Base-by-base conservation (phyloP, 2,113 vertebrate species). In the Psophia crepitans region DNA sequence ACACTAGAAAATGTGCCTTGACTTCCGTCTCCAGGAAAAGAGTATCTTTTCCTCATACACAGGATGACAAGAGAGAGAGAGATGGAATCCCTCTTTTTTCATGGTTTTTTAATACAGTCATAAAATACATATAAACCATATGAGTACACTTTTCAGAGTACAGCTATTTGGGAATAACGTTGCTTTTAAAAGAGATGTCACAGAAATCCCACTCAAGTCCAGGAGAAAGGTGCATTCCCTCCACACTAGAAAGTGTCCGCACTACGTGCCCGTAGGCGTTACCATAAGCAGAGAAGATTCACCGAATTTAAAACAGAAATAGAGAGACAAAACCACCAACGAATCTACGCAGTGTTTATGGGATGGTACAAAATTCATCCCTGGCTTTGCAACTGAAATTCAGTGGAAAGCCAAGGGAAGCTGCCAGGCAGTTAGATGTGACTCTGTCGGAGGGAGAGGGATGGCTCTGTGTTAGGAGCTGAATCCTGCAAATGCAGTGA, bases 301-400 rank as follows among this genome's bases (percentile, higher is more conserved):
- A 39, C 23, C 0, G 1, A n/a, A n/a, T n/a, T n/a, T n/a, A n/a
- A n/a, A n/a, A n/a, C n/a, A 63, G 77, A 73, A 89, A 32, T 0
- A 57, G 23, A 66, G 33, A 73, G 18, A 26, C 15, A 88, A 93
- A 88, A 22, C 5, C 26, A 43, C 26, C 1, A 1, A 20, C 14
- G 73, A 41, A 70, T 33, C 22, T 74, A 66, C 23, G 46, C 8
- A 13, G 3, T 14, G 8, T 58, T 54, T 84, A 48, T 53, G 23
- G 20, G 11, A 51, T 9, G 37, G 35, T 30, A 51, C 3, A 43
- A 63, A 88, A 74, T 41, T 51, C 3, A 86, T 21, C 49, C 14
- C 39, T 58, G 14, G n/a, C 11, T 77, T 37, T 4, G 17, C 15
- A 75, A 44, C 53, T 61, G 44, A 79, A 87, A 79, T 37, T 64